Conservation (phyloP, 2,113 vertebrate species). For the Mirounga angustirostris region DNA sequence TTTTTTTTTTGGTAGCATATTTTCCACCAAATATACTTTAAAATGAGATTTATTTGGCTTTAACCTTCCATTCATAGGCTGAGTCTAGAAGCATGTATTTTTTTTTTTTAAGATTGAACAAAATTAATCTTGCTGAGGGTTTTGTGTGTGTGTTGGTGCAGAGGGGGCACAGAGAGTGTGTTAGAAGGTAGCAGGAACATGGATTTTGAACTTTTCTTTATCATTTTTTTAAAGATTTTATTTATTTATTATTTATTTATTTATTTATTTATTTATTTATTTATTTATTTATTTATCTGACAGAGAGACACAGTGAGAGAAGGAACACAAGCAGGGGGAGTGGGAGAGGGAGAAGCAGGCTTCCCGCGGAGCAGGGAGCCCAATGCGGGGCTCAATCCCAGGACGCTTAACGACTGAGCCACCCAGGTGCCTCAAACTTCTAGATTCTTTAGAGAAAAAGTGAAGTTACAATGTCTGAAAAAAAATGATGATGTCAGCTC, state of each 20-base stretch:
- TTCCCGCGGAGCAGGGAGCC: fast-evolving
- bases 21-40: not conserved
- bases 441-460: not conserved
- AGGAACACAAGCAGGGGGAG: too few relatives aligned
- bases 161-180: not conserved
- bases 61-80: not conserved
- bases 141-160: not conserved
- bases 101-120: not conserved
- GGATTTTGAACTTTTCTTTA: not conserved
- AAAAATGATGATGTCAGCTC: too few relatives aligned
- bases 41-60: slow-evolving; percentile 7
- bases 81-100: not conserved
- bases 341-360: not conserved
- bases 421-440: not conserved
- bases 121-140: not conserved
- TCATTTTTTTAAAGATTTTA: too few relatives aligned
- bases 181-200: not conserved
- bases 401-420: not conserved
- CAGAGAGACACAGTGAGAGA: too few relatives aligned
- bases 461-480: not conserved
- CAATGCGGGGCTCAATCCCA: not conserved
- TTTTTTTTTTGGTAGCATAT: not conserved
- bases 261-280: too few relatives aligned
- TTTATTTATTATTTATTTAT: too few relatives aligned
- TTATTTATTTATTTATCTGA: too few relatives aligned